A percentile compares a stretch with the other conserved stretches of the same genome.
phyloP scores from a whole-genome alignment of 2,113 vertebrate genomes.

The Suricata suricatta region DNA sequence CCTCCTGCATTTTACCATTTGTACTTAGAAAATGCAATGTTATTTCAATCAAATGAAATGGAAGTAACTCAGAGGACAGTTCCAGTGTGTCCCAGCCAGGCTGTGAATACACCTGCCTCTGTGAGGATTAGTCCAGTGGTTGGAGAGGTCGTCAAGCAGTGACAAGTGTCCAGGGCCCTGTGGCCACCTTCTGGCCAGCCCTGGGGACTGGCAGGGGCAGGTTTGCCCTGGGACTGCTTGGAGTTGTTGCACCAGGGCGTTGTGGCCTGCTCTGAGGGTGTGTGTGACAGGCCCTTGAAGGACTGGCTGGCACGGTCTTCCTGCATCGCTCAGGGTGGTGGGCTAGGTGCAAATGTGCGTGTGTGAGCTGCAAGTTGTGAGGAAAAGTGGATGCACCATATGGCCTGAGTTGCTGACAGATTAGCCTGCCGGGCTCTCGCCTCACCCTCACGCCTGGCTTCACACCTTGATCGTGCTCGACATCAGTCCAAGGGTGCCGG shows the following conservation, averaged over 20 bases:
- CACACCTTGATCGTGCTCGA: constrained; percentile 78
- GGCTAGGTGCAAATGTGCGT: constrained; percentile 76
- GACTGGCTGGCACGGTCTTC: neutral
- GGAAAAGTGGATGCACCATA: constrained; percentile 70
- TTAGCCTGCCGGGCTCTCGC: constrained; percentile 69
- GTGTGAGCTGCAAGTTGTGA: constrained; percentile 73
- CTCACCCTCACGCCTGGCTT: constrained; percentile 79
- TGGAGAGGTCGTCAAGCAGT: constrained; percentile 57
- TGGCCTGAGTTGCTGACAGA: constrained; percentile 77
- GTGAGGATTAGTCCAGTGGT: neutral
- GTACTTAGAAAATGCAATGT: constrained; percentile 50
- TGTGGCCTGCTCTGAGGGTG: neutral
- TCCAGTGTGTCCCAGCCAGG: constrained; percentile 81
- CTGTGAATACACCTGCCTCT: constrained; percentile 82
- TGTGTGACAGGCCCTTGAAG: accelerated
- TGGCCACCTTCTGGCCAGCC: constrained; percentile 42
- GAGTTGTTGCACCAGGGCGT: neutral
- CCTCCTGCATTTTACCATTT: constrained; percentile 67
- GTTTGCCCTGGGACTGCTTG: neutral
- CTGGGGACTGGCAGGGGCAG: neutral
- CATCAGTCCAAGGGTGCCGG: constrained; percentile 69
- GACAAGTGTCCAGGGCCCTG: neutral
- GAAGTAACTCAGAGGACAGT: constrained; percentile 72
- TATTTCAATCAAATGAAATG: constrained; percentile 78
- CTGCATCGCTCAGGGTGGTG: neutral